phyloP scores from a whole-genome alignment of 2,113 vertebrate genomes.

The Chionis minor region DNA sequence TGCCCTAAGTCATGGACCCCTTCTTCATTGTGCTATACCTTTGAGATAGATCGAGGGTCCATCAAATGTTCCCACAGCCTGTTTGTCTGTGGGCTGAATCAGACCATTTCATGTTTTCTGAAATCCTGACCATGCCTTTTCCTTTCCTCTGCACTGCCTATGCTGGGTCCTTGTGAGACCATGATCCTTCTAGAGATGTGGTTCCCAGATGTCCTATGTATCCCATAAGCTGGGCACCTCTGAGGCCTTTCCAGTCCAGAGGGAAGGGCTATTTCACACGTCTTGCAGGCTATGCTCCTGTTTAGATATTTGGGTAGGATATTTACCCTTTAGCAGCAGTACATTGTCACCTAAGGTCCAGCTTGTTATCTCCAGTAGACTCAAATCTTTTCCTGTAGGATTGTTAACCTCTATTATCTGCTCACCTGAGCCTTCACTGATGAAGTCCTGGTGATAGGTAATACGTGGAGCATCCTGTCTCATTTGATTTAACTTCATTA shows the following conservation, averaged over 20 bases:
- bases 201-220: neutral
- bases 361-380: neutral
- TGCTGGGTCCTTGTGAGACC: neutral
- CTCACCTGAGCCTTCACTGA: neutral
- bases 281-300: neutral
- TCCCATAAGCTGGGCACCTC: neutral
- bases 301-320: neutral
- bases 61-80: neutral
- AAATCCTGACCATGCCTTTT: neutral
- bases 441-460: neutral
- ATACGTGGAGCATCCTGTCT: neutral
- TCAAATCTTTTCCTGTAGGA: neutral
- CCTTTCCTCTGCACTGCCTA: neutral
- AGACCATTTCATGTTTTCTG: neutral
- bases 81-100: neutral
- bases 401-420: neutral
- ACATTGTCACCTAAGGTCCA: rapidly evolving
- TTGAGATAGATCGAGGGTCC: neutral
- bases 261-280: neutral
- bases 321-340: neutral
- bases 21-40: neutral
- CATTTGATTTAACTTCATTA: neutral
- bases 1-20: neutral
- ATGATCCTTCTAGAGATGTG: rapidly evolving
- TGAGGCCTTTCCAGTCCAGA: neutral